Evolutionary conservation across 2,888 invertebrate genomes (phyloP), one percentile per base, ranked within the genome.

Genomic region (Sphaerolaimus hirsutus): DNA sequence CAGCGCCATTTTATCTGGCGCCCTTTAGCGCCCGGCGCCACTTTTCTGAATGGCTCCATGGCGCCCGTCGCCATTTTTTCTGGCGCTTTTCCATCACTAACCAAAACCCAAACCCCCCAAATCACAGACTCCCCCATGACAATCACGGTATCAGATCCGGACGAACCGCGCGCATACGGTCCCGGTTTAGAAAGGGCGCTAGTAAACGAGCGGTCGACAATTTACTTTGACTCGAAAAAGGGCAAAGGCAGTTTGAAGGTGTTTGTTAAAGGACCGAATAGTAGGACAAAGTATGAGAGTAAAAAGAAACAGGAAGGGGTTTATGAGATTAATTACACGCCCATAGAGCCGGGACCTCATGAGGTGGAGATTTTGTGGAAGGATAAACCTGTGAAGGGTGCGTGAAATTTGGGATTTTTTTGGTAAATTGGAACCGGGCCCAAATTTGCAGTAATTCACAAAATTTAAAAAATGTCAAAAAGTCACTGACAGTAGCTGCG

Each of bases 291-390:
- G 21, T 37, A 37, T 21, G 37, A 37, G 21, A 37, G 41, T 21
- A 24, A 24, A 29, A 58, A 56, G 51, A 50, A 53, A 44, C 45
- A 49, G 17, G 55, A 58, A 37, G 56, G 54, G 19, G 49, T 52
- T 61, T 91, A 91, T 67, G 81, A 84, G 51, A 91, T 91, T 49
- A 82, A 83, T 58, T 93, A 89, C 65, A 78, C 84, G 53, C 89
- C 89, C 46, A 79, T 81, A 29, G 83, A 84, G 66, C 77, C 82
- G 25, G 81, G 81, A 62, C 81, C 84, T 65, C 89, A 91, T 68
- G 75, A 81, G 50, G 81, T 91, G 56, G 84, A 83, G 69, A 86
- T 91, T 48, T 82, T 83, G 49, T 91, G 91, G 67, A 91, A 91
- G 68, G 84, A 86, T 68, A 75, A 78, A 63, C 71, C 70, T 56